phyloP scores from a whole-genome alignment of 2,113 vertebrate species.

The Zosterops borbonicus region DNA sequence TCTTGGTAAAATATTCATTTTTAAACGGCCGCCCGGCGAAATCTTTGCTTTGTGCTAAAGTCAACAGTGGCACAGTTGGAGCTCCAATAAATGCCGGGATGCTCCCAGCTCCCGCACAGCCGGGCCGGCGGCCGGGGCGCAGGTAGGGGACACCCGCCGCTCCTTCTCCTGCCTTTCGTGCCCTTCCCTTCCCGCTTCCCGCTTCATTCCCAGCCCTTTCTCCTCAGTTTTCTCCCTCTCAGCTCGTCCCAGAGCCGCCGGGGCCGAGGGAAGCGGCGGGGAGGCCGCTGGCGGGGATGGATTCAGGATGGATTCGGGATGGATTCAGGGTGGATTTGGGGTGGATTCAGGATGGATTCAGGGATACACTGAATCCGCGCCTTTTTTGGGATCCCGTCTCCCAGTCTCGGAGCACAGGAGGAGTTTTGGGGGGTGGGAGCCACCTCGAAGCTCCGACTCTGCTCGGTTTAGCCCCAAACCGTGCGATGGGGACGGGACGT shows the following conservation, averaged over 20 bases:
- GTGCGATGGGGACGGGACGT: too few relatives aligned
- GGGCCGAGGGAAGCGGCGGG: background rate
- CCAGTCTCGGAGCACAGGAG: background rate
- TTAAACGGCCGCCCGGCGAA: conserved; percentile 96
- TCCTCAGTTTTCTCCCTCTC: background rate
- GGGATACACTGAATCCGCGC: background rate
- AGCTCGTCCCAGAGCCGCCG: background rate
- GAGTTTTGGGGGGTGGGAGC: background rate
- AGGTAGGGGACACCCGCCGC: conserved; percentile 80
- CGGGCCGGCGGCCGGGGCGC: conserved; percentile 60
- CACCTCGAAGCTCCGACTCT: background rate
- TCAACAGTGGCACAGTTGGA: conserved; percentile 95
- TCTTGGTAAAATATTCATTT: conserved; percentile 99
- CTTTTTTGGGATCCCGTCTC: background rate
- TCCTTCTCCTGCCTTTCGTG: background rate
- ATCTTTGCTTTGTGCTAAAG: conserved; percentile 99
- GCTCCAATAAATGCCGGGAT: conserved; percentile 96
- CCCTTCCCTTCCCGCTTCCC: background rate
- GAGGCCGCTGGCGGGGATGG: background rate
- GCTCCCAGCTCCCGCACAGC: conserved; percentile 82
- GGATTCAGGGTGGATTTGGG: background rate
- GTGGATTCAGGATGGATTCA: background rate
- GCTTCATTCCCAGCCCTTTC: background rate
- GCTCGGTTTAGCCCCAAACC: background rate
- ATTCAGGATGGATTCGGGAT: background rate